Evolutionary conservation across 1,140 invertebrate genomes (phyloP), one percentile per base, ranked within the genome.

Genomic region (Camponotus floridanus): DNA sequence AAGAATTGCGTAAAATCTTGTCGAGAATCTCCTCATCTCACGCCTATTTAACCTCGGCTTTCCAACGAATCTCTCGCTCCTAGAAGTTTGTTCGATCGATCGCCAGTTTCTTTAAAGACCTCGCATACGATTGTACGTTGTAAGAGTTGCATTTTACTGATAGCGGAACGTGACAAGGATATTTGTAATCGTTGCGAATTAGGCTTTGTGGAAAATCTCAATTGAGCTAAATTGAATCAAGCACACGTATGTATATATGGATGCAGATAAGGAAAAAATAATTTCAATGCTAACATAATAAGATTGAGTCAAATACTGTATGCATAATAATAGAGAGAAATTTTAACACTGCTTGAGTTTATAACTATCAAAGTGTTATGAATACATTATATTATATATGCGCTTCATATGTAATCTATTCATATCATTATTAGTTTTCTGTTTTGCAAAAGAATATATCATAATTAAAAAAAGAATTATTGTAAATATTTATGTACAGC

Each of bases 1-100:
- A 87, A 88, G 39, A 83, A 85, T 33, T 51, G 84, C 76, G 76
- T 84, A 78, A 88, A 51, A 90, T 85, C 86, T 71, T 85, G 88
- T 65, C 51, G 70, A 18, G 70, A 18, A 57, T 55, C 71, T 61
- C 45, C 18, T 42, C 2, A 2, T 31, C 64, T 55, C 45, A 48
- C 48, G n/a, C 45, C 15, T 33, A 36, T 13, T 59, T 48, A 70
- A 61, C 67, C 21, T n/a, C 11, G 51, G 31, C 42, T 73, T 73
- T 68, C 48, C 61, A 68, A 59, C 62, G 61, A 85, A 59, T 33
- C 68, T 26, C 42, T 57, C 76, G 84, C 18, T 57, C 64, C n/a
- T 74, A 79, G 68, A 86, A 86, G 86, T 71, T 71, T 78, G 26
- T 59, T 78, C 80, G 11, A 65, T 57, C 83, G 45, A 48, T 39